A percentile compares a stretch with the other conserved stretches of the same genome.
These are phyloP conservation scores for Eptesicus fuscus DNA, from an alignment of 2,113 vertebrate genomes.

Conservation along the genomic window DNA sequence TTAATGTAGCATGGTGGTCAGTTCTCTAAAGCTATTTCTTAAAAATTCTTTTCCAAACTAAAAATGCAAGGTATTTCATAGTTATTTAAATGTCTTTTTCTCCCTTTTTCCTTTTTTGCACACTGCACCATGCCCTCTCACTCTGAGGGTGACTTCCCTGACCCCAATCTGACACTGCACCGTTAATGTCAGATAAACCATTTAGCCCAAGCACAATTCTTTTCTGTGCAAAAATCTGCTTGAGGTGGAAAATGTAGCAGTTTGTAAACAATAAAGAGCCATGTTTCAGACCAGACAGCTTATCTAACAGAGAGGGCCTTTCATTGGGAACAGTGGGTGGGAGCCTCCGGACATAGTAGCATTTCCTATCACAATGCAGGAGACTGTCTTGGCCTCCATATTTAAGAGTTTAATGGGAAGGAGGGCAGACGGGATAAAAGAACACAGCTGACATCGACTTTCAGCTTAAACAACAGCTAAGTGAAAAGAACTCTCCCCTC, in stretches of 20 bases:
- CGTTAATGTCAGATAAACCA: constrained; percentile 75
- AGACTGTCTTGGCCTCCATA: constrained; percentile 68
- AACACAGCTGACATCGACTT: constrained; percentile 51
- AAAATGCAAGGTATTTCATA: constrained; percentile 47
- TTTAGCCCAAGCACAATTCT: constrained; percentile 70
- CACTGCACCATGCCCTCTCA: neutral
- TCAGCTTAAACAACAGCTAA: constrained; percentile 38
- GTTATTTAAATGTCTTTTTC: neutral
- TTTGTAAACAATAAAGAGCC: constrained; percentile 76
- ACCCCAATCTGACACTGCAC: constrained; percentile 61
- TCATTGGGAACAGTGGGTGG: constrained; percentile 72
- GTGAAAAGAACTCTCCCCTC: constrained; percentile 26
- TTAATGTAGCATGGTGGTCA: neutral
- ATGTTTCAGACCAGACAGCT: constrained; percentile 77
- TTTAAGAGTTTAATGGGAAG: constrained; percentile 59
- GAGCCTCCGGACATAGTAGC: constrained; percentile 59
- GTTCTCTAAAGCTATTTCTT: constrained; percentile 23
- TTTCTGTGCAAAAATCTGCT: constrained; percentile 77
- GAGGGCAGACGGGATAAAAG: constrained; percentile 58
- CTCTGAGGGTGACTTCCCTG: constrained; percentile 55
- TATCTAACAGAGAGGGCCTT: constrained; percentile 76
- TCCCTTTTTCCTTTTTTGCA: neutral
- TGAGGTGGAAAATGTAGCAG: constrained; percentile 77
- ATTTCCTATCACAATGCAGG: constrained; percentile 69
- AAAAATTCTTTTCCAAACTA: constrained; percentile 36